Percentiles rank a stretch among this genome's conserved stretches.
Evolutionary conservation across 2,888 invertebrate genomes (phyloP).

Genomic region (Folsomia candida): DNA sequence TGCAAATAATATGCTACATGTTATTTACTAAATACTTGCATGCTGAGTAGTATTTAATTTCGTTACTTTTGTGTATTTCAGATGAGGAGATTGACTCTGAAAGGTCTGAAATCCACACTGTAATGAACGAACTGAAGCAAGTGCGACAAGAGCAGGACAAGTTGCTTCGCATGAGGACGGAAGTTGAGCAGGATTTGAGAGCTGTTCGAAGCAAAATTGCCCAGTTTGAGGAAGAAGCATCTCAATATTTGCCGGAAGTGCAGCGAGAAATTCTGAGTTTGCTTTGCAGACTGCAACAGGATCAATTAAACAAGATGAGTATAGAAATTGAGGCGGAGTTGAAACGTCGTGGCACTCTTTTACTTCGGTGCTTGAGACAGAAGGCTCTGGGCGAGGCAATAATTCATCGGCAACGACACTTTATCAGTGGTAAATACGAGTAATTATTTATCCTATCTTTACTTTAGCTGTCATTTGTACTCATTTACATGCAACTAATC

Average conservation of each 20-base stretch:
- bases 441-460: no score
- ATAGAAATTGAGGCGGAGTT: conserved; percentile 81
- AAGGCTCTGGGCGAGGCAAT: conserved; percentile 85
- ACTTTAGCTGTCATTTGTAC: not conserved
- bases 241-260: conserved; percentile 63
- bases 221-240: conserved; percentile 67
- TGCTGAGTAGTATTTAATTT: conserved; percentile 1
- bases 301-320: conserved; percentile 84
- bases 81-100: not conserved
- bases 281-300: conserved; percentile 85
- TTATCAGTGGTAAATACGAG: conserved; percentile 70
- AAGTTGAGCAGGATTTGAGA: conserved; percentile 78
- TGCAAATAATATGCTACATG: not conserved
- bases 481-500: not conserved
- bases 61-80: not conserved
- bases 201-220: conserved; percentile 74
- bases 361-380: conserved; percentile 79
- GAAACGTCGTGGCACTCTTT: conserved; percentile 75
- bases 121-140: conserved; percentile 47
- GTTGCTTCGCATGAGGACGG: conserved; percentile 71
- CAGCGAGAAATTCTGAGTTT: conserved; percentile 84
- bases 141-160: conserved; percentile 70
- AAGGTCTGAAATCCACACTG: conserved; percentile 42
- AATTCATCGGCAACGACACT: conserved; percentile 78
- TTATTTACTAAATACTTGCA: not conserved